These are phyloP conservation scores for Micrasema longulum DNA, from an alignment of 1,140 invertebrate genomes.

Conservation along the genomic window DNA sequence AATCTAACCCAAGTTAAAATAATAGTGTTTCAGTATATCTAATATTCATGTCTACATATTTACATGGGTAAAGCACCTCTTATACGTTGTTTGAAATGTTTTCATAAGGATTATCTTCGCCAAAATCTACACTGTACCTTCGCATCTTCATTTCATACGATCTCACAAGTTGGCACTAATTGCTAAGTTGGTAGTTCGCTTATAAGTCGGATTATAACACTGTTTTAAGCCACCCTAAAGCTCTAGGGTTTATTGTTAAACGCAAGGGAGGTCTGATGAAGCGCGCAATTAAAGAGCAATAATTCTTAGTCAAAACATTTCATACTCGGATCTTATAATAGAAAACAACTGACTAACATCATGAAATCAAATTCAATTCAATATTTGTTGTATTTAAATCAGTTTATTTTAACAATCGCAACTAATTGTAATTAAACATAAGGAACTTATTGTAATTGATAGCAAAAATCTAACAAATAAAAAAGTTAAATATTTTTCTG, in stretches of 20 bases:
- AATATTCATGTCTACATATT: too few species aligned
- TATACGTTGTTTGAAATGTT: constrained; percentile 34
- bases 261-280: not conserved
- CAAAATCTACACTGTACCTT: constrained; percentile 36
- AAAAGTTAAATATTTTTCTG: too few species aligned
- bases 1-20: too few species aligned
- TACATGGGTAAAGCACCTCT: constrained; percentile 1
- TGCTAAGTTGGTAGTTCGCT: constrained; percentile 46
- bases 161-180: constrained; percentile 46
- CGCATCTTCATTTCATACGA: constrained; percentile 33
- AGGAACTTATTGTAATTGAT: too few species aligned
- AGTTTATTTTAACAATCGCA: too few species aligned
- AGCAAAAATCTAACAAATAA: too few species aligned
- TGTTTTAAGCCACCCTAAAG: constrained; percentile 13
- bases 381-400: too few species aligned
- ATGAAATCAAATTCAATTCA: too few species aligned
- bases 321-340: too few species aligned
- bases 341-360: too few species aligned
- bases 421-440: too few species aligned
- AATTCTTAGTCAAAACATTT: constrained; percentile 18
- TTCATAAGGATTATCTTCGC: constrained; percentile 45
- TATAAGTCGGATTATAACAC: constrained; percentile 49
- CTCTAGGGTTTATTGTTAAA: constrained; percentile 33
- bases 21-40: too few species aligned
- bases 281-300: constrained; percentile 10